Evolutionary conservation across 2,113 vertebrate genomes (phyloP).

Genomic region (Diadophis punctatus): DNA sequence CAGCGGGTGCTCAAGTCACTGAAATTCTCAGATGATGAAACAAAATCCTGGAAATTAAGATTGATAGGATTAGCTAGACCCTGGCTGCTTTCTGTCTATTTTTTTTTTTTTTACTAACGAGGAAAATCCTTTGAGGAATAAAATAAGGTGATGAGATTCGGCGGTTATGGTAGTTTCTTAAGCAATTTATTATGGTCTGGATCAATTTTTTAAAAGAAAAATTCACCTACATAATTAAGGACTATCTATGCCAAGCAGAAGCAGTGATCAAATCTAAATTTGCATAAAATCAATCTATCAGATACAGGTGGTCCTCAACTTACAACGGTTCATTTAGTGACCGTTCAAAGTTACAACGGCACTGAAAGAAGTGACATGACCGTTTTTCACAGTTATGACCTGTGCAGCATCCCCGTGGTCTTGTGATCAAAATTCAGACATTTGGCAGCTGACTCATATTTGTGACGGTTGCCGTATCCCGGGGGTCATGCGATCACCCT

Average conservation of each 20-base stretch:
- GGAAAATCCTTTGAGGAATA: conserved; percentile 14
- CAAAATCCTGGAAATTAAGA: conserved; percentile 33
- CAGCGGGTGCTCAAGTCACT: conserved; percentile 23
- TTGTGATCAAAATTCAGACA: no score
- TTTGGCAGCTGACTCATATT: no score
- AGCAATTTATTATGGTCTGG: background rate
- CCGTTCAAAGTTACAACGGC: background rate
- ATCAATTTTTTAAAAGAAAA: background rate
- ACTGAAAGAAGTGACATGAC: background rate
- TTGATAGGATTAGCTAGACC: conserved; percentile 39
- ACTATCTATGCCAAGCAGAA: background rate
- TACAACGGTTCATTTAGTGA: no score
- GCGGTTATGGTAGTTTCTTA: background rate
- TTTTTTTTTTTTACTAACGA: conserved; percentile 39
- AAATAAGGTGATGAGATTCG: background rate
- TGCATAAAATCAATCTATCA: background rate
- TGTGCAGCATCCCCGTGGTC: no score
- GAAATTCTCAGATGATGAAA: conserved; percentile 48
- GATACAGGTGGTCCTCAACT: background rate
- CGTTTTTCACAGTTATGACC: no score
- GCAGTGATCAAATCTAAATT: background rate
- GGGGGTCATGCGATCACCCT: no score
- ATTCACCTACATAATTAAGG: background rate
- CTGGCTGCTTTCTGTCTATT: conserved; percentile 27
- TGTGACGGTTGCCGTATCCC: no score